Evolutionary conservation across 2,888 invertebrate species (phyloP).

Genomic region (Idaea dimidiata): DNA sequence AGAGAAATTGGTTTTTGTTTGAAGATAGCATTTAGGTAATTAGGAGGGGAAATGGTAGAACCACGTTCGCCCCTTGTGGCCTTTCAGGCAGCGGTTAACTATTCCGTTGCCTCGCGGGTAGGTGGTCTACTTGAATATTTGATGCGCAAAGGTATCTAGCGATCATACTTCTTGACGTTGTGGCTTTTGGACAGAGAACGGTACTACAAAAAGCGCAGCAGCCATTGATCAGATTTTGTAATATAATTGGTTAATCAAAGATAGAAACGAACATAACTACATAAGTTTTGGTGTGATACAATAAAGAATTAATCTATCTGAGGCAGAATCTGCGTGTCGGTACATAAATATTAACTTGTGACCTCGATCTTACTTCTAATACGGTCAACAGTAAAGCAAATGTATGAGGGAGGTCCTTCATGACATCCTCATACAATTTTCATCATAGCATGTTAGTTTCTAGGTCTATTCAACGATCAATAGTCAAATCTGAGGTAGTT

Average conservation of each 20-base stretch:
- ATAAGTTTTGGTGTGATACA: no score
- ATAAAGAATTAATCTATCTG: no score
- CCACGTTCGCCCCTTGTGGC: conserved; percentile 59
- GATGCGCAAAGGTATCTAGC: conserved; percentile 59
- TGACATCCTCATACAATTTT: neutral
- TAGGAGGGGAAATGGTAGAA: conserved; percentile 48
- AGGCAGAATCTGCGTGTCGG: neutral
- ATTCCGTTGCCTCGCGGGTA: conserved; percentile 65
- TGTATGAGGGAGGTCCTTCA: neutral
- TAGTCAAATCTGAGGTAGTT: no score
- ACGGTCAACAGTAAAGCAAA: neutral
- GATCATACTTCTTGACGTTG: conserved; percentile 73
- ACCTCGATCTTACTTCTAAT: neutral
- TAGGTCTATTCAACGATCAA: no score
- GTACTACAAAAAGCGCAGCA: conserved; percentile 8
- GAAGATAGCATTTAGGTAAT: conserved; percentile 51
- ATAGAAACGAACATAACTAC: no score
- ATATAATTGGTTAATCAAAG: no score
- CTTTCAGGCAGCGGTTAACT: conserved; percentile 70
- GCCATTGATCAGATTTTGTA: neutral
- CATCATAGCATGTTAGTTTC: neutral
- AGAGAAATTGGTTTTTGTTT: conserved; percentile 34
- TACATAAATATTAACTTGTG: neutral
- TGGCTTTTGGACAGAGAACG: conserved; percentile 29
- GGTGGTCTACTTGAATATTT: conserved; percentile 70